Conservation (phyloP, 2,888 invertebrate species). For the Scaptomyza polygonia region DNA sequence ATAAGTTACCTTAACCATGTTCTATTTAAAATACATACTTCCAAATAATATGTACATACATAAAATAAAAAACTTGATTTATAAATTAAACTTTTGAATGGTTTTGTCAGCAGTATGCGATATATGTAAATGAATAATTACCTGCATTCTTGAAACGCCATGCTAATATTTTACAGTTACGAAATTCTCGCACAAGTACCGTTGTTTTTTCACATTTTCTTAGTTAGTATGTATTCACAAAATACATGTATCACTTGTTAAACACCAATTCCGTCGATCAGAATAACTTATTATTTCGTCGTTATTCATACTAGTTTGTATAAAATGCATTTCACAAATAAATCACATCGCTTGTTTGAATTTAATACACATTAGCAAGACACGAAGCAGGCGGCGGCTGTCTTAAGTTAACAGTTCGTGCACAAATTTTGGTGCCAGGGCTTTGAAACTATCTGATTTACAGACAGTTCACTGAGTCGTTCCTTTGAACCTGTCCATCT, state of each 20-base stretch:
- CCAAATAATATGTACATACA: background rate
- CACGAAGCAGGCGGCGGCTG: background rate
- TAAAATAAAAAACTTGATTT: conserved; percentile 22
- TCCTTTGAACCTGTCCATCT: conserved; percentile 19
- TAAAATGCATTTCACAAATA: background rate
- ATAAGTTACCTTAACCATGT: conserved; percentile 42
- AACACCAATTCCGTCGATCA: background rate
- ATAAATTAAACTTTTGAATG: conserved; percentile 10
- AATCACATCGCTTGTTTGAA: background rate
- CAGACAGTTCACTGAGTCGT: conserved; percentile 5
- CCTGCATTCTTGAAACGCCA: background rate
- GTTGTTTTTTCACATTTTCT: background rate
- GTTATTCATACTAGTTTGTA: background rate
- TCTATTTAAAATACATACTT: conserved; percentile 2
- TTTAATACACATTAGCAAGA: background rate
- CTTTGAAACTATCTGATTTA: background rate
- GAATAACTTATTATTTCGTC: background rate
- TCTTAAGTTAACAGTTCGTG: background rate
- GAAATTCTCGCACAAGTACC: background rate
- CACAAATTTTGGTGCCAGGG: conserved; percentile 1
- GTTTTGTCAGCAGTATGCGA: background rate
- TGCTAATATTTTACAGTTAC: background rate
- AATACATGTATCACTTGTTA: background rate
- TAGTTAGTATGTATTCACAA: background rate
- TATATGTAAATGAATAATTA: background rate